A percentile compares a stretch with the other conserved stretches of the same genome.
Conservation (phyloP, 2,888 invertebrate species). For the Blastobasis lacticolella region DNA sequence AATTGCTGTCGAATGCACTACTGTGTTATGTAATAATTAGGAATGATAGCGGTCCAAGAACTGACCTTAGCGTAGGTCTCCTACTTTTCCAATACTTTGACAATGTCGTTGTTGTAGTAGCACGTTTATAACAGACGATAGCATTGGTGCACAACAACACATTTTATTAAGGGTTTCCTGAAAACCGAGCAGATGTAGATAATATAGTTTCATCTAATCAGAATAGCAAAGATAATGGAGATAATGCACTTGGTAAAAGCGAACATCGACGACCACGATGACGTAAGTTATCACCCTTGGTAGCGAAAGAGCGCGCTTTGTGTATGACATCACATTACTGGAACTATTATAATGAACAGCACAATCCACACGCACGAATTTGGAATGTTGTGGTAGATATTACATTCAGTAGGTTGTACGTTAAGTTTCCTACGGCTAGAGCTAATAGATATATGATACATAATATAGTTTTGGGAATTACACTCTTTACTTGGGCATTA, state of each 20-base stretch:
- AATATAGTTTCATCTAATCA: background rate
- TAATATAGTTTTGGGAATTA: too few relatives aligned
- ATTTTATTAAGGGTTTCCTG: background rate
- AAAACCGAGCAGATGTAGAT: background rate
- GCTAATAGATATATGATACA: too few relatives aligned
- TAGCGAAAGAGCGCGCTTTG: conserved; percentile 19
- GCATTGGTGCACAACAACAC: background rate
- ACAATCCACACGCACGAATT: conserved; percentile 6
- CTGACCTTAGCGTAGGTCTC: background rate
- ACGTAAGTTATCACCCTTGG: conserved; percentile 23
- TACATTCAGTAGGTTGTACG: too few relatives aligned
- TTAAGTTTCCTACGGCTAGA: too few relatives aligned
- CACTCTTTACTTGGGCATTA: too few relatives aligned
- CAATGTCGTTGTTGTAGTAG: conserved; percentile 1
- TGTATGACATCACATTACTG: conserved; percentile 20
- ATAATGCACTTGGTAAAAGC: conserved; percentile 18
- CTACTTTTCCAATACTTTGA: background rate
- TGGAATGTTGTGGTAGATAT: too few relatives aligned
- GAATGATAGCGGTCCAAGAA: conserved; percentile 5
- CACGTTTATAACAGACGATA: conserved; percentile 1
- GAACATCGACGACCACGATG: conserved; percentile 23
- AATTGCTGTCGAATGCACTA: too few relatives aligned
- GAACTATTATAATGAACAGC: conserved; percentile 9
- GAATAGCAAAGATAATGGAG: background rate
- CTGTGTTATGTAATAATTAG: background rate